phyloP scores from a whole-genome alignment of 2,113 vertebrate species.

The Leucoraja erinaceus region DNA sequence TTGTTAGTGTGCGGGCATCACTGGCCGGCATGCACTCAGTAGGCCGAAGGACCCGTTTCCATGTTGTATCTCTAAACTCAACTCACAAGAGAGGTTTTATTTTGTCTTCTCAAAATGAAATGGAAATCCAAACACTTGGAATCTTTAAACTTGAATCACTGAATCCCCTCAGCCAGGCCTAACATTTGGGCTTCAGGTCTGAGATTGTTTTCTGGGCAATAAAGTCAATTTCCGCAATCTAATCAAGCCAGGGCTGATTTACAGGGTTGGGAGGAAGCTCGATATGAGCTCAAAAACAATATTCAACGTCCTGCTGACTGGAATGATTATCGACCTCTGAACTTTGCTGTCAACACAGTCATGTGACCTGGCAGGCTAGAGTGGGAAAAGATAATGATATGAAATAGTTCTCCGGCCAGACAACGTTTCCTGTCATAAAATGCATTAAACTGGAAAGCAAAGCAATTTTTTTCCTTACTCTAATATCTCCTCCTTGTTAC shows the following conservation, averaged over 20 bases:
- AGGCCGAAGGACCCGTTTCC: too few species aligned
- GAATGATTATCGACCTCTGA: neutral
- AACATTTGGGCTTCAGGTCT: neutral
- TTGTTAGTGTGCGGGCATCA: too few species aligned
- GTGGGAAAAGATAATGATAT: neutral
- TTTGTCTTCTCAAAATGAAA: neutral
- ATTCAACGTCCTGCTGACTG: conserved; percentile 30
- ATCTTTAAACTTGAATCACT: neutral
- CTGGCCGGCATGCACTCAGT: too few species aligned
- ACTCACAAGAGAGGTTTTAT: neutral
- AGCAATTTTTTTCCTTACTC: neutral
- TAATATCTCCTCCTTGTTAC: too few species aligned
- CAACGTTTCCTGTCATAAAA: neutral
- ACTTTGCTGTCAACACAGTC: conserved; percentile 5
- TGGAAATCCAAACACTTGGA: neutral
- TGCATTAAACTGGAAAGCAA: too few species aligned
- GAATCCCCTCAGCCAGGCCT: neutral
- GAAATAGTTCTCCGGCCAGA: neutral
- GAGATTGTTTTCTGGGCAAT: neutral
- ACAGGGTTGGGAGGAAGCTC: conserved; percentile 28
- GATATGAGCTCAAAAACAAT: conserved; percentile 34
- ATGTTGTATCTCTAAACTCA: too few species aligned
- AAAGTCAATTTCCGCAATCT: neutral
- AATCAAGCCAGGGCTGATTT: conserved; percentile 32
- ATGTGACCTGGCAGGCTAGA: neutral